Evolutionary conservation across 2,888 invertebrate genomes (phyloP).

Genomic region (Pardosa pseudoannulata): DNA sequence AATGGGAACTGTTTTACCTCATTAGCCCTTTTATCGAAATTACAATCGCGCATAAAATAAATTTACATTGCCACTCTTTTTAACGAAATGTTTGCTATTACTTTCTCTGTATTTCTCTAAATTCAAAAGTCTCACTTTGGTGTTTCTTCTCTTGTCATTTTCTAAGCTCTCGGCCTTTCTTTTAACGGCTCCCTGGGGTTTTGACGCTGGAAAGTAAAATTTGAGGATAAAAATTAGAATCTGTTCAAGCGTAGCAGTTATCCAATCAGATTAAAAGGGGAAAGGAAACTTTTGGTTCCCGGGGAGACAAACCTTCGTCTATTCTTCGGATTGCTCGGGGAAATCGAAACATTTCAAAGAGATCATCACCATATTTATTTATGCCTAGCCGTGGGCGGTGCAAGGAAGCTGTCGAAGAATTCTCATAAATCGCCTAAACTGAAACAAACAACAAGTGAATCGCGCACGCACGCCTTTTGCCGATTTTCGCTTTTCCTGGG

Average conservation of each 20-base stretch:
- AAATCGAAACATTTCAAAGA: background rate
- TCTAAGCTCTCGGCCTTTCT: too few relatives aligned
- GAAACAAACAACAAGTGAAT: too few relatives aligned
- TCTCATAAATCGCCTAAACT: background rate
- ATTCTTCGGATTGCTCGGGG: background rate
- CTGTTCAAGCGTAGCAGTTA: conserved; percentile 29
- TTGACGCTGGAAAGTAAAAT: background rate
- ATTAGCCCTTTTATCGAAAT: too few relatives aligned
- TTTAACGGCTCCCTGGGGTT: background rate
- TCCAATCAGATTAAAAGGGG: conserved; percentile 57
- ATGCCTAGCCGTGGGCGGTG: background rate
- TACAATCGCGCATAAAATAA: too few relatives aligned
- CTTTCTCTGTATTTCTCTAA: too few relatives aligned
- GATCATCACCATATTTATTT: background rate
- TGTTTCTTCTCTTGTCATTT: too few relatives aligned
- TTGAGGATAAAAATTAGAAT: background rate
- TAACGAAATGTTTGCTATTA: too few relatives aligned
- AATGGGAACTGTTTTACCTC: too few relatives aligned
- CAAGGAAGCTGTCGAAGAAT: background rate
- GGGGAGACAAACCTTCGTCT: conserved; percentile 26
- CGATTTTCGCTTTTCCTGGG: too few relatives aligned
- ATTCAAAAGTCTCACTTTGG: too few relatives aligned
- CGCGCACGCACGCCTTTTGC: too few relatives aligned
- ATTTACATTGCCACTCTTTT: too few relatives aligned
- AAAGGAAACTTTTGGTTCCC: conserved; percentile 22